phyloP scores from a whole-genome alignment of 2,113 vertebrate species.

The Ardeotis arabs region DNA sequence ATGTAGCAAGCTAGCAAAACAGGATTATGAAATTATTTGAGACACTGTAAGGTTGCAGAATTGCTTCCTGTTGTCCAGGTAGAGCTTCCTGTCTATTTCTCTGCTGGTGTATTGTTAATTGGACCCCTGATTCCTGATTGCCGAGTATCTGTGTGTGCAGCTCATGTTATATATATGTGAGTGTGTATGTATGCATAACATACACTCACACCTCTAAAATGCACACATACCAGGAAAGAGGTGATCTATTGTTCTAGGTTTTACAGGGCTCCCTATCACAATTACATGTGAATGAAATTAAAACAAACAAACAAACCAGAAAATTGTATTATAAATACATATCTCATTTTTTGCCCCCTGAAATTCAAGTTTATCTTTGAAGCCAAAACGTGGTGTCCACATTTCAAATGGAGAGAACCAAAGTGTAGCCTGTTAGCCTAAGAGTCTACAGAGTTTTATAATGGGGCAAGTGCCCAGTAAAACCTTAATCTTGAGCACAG shows the following conservation, averaged over 20 bases:
- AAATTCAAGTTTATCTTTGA: conserved; percentile 1
- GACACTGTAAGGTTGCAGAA: conserved; percentile 28
- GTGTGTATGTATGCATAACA: conserved; percentile 30
- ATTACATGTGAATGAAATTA: not conserved
- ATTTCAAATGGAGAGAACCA: not conserved
- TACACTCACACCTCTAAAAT: conserved; percentile 14
- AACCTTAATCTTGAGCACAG: not conserved
- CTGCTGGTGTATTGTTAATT: conserved; percentile 44
- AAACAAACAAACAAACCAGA: not conserved
- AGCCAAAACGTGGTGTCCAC: not conserved
- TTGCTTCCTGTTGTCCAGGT: conserved; percentile 34
- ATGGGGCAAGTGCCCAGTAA: not conserved
- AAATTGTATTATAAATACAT: not conserved
- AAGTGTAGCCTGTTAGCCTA: not conserved
- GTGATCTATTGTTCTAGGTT: not conserved
- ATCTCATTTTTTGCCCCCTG: not conserved
- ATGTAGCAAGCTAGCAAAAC: conserved; percentile 6
- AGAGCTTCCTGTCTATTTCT: conserved; percentile 58
- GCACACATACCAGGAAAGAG: conserved; percentile 26
- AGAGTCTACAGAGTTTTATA: not conserved
- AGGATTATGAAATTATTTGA: conserved; percentile 45
- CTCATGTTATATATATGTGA: conserved; percentile 39
- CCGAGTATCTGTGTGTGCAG: conserved; percentile 54
- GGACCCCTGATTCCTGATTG: conserved; percentile 45
- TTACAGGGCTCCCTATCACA: not conserved